phyloP scores from a whole-genome alignment of 2,888 invertebrate species.

The Morpho achilles region DNA sequence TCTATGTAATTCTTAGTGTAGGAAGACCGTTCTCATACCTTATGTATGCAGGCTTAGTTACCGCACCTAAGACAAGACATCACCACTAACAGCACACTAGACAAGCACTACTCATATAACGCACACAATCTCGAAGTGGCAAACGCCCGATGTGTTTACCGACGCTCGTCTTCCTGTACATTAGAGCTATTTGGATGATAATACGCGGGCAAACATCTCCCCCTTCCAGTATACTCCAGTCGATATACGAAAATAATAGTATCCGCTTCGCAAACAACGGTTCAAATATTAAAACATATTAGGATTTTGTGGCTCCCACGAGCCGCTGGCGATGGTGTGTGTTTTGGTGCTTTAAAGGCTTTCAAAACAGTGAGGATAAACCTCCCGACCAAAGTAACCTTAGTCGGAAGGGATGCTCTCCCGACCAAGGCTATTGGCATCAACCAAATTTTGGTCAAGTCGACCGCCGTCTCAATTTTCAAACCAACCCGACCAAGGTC shows the following conservation, averaged over 20 bases:
- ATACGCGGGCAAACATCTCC: conserved; percentile 37
- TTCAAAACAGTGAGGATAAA: too few species aligned
- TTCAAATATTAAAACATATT: conserved; percentile 34
- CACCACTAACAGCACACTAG: neutral
- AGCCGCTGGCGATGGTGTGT: neutral
- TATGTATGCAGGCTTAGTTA: too few species aligned
- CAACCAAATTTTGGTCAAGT: too few species aligned
- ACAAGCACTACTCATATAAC: neutral
- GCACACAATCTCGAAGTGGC: conserved; percentile 22
- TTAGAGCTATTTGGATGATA: conserved; percentile 41
- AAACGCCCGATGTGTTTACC: conserved; percentile 22
- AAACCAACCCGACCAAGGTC: too few species aligned
- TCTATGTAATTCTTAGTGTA: too few species aligned
- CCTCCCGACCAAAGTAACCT: too few species aligned
- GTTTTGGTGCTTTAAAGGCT: too few species aligned
- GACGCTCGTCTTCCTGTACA: conserved; percentile 28
- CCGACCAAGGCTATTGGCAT: too few species aligned
- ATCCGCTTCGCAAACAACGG: conserved; percentile 27
- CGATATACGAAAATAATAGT: conserved; percentile 28
- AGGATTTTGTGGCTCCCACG: neutral
- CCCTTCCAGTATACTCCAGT: conserved; percentile 17
- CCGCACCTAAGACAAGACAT: too few species aligned
- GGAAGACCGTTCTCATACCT: too few species aligned
- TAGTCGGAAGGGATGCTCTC: too few species aligned
- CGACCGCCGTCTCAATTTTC: too few species aligned